Evolutionary conservation across 64 coral and sea anemone genomes (phyloP).

Genomic region (Pocillopora damicornis): DNA sequence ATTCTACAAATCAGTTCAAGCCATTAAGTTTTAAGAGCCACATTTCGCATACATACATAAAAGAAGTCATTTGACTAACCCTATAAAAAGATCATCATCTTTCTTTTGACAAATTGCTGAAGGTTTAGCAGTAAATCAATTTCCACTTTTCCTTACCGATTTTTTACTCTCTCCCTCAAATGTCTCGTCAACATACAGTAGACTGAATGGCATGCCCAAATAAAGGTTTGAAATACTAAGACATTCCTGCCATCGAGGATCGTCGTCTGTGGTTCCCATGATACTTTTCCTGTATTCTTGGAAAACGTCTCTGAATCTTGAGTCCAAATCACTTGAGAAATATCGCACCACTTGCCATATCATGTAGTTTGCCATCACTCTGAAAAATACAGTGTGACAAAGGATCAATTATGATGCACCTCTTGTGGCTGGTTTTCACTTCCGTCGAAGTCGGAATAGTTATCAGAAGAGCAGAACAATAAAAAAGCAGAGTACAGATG

Average conservation of each 20-base stretch:
- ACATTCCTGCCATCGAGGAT: slow-evolving; percentile 75
- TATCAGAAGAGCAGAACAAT: too few relatives aligned
- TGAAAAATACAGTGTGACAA: not conserved
- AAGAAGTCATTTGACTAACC: too few relatives aligned
- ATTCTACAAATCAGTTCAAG: too few relatives aligned
- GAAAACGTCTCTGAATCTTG: slow-evolving; percentile 44
- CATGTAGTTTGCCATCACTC: slow-evolving; percentile 79
- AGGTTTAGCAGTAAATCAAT: too few relatives aligned
- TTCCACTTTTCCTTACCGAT: slow-evolving; percentile 39
- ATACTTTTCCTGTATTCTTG: slow-evolving; percentile 35
- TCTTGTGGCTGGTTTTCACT: too few relatives aligned
- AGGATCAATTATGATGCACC: too few relatives aligned
- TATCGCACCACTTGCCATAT: slow-evolving; percentile 74
- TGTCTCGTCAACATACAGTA: slow-evolving; percentile 64
- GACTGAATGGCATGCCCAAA: slow-evolving; percentile 78
- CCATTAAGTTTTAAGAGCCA: too few relatives aligned
- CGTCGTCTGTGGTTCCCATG: slow-evolving; percentile 37
- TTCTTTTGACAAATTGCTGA: too few relatives aligned
- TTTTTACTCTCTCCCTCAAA: slow-evolving; percentile 69
- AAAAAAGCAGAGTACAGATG: too few relatives aligned
- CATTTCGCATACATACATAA: too few relatives aligned
- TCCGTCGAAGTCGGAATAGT: too few relatives aligned
- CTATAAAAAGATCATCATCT: too few relatives aligned
- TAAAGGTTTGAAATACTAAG: slow-evolving; percentile 8
- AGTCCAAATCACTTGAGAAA: not conserved